A percentile compares a stretch with the other conserved stretches of the same genome.
Conservation (phyloP, 1,140 invertebrate species). For the Stegodyphus dumicola region DNA sequence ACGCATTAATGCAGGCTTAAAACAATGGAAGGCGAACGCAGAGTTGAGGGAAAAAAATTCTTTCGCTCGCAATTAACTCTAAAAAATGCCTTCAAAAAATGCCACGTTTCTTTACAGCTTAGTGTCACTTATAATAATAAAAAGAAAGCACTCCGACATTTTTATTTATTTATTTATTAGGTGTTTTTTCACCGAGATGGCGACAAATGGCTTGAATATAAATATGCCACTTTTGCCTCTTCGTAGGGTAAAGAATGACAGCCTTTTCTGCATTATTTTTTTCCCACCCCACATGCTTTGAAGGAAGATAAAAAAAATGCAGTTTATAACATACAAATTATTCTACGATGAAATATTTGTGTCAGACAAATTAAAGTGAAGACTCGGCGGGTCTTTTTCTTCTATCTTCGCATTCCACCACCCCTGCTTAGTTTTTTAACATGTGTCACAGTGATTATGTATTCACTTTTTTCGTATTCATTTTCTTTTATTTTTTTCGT, state of each 20-base stretch:
- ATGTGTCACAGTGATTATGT: slow-evolving; percentile 45
- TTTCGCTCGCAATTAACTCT: slow-evolving; percentile 19
- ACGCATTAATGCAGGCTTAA: not conserved
- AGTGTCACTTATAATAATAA: slow-evolving; percentile 46
- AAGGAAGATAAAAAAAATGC: slow-evolving; percentile 19
- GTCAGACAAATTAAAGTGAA: slow-evolving; percentile 56
- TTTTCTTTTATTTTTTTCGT: slow-evolving; percentile 3
- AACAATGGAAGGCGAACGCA: not conserved
- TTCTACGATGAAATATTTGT: slow-evolving; percentile 54
- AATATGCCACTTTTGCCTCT: slow-evolving; percentile 35
- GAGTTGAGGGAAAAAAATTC: slow-evolving; percentile 14
- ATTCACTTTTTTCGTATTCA: slow-evolving; percentile 33
- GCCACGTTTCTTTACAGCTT: not conserved
- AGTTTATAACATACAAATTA: slow-evolving; percentile 59
- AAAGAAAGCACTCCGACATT: slow-evolving; percentile 43
- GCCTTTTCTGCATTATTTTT: slow-evolving; percentile 5
- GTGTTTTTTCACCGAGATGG: slow-evolving; percentile 14
- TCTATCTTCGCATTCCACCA: not conserved
- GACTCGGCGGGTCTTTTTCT: slow-evolving; percentile 1
- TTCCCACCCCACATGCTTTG: slow-evolving; percentile 1
- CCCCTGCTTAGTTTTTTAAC: slow-evolving; percentile 23
- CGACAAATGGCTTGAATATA: slow-evolving; percentile 50
- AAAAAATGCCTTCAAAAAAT: slow-evolving; percentile 14
- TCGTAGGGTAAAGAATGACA: slow-evolving; percentile 25
- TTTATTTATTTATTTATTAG: slow-evolving; percentile 54